Percentiles rank a stretch among this genome's conserved stretches.
These are phyloP conservation scores for Montipora capricornis DNA, from an alignment of 64 coral and sea anemone genomes.

Conservation along the genomic window DNA sequence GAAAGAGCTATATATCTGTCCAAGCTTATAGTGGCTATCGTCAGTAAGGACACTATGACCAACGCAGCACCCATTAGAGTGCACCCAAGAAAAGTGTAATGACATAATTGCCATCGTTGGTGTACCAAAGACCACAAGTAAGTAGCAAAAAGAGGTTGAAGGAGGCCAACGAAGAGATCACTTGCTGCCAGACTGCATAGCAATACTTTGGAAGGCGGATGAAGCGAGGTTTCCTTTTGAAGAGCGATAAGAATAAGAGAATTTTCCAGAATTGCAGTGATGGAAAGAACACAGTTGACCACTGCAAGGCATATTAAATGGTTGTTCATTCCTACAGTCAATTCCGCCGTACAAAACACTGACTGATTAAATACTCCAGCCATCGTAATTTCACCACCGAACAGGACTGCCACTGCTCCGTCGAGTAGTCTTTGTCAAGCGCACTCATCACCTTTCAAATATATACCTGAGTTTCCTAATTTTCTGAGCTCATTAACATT, in stretches of 20 bases:
- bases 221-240: not conserved
- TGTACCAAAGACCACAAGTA: not conserved
- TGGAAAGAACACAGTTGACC: not conserved
- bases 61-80: not conserved
- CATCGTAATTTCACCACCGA: too few relatives aligned
- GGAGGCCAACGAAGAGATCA: not conserved
- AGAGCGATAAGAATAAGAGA: not conserved
- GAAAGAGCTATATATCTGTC: not conserved
- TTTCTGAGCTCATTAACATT: too few relatives aligned
- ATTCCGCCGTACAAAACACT: not conserved
- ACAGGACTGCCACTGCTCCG: too few relatives aligned
- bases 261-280: not conserved
- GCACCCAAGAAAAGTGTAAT: not conserved
- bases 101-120: not conserved
- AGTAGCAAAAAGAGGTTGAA: not conserved
- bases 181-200: not conserved
- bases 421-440: too few relatives aligned
- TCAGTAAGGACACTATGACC: not conserved
- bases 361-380: not conserved
- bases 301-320: not conserved
- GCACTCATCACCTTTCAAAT: too few relatives aligned
- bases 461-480: too few relatives aligned
- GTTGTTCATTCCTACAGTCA: not conserved
- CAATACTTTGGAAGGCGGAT: not conserved
- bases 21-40: not conserved